These are phyloP conservation scores for Saiga tatarica DNA, from an alignment of 2,113 vertebrate genomes.

Conservation along the genomic window DNA sequence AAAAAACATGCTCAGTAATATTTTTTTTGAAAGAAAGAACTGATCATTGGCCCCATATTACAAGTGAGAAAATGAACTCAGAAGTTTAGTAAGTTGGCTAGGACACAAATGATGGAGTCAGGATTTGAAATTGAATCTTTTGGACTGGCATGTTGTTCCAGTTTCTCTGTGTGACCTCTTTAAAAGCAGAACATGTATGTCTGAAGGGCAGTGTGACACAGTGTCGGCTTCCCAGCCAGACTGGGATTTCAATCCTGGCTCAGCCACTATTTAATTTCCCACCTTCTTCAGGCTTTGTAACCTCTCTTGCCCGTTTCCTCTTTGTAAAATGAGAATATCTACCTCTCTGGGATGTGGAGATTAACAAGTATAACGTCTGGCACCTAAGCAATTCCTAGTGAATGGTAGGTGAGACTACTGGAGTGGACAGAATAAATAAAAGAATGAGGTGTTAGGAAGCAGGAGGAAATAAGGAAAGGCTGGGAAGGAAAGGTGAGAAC, in stretches of 20 bases:
- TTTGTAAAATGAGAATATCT: not conserved
- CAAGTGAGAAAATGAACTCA: not conserved
- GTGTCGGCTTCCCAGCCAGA: not conserved
- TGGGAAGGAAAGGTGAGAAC: not conserved
- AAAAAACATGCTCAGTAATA: not conserved
- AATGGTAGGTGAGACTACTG: not conserved
- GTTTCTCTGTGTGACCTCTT: not conserved
- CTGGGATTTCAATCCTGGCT: not conserved
- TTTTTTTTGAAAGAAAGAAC: not conserved
- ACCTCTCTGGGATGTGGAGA: not conserved
- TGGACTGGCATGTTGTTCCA: not conserved
- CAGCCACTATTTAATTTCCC: not conserved
- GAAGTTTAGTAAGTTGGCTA: not conserved
- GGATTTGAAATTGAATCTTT: not conserved
- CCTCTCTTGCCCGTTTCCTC: not conserved
- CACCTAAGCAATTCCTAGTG: not conserved
- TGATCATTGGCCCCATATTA: not conserved
- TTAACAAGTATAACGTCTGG: not conserved
- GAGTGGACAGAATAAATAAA: constrained; percentile 2
- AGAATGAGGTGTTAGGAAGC: not conserved
- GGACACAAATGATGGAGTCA: not conserved
- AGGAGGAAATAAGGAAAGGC: not conserved
- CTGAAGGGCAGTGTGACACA: not conserved
- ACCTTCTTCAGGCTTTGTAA: not conserved
- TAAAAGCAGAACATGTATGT: not conserved